Base-by-base conservation (phyloP, 2,888 invertebrate species). In the Acleris literana region DNA sequence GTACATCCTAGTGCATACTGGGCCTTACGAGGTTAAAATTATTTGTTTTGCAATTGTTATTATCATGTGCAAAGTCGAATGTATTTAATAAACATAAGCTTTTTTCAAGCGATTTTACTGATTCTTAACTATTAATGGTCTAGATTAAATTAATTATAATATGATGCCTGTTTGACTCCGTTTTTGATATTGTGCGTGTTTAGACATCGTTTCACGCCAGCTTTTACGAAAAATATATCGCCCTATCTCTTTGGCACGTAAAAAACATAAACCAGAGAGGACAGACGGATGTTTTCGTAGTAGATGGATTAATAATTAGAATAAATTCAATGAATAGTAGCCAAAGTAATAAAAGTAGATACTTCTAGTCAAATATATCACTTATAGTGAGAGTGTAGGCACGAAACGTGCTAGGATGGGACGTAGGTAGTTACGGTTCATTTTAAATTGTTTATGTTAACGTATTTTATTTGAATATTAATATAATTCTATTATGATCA, bases 321-420 rank as follows among this genome's bases (percentile, higher is more conserved):
- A 65, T 68, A 22, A 61, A 60, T 66, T 53, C 54, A 63, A 53
- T 63, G 43, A 63, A 51, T 57, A 18, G 44, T 65, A 65, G 57
- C 60, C 64, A 64, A 65, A 65, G 48, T 65, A 73, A 72, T 61
- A 22, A 44, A 61, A 39, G 33, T 81, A 82, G 76, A 69, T 75
- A 78, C 68, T 76, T 82, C 83, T 84, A 84, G 85, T 85, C 84
- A 78, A 78, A 72, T 70, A 74, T 78, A 78, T 76, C 75, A 77
- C 74, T 76, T 69, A 72, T 82, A 81, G 81, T 71, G 70, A 73
- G 72, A 74, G 60, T 68, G 68, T 71, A 79, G 75, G 73, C 72
- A 75, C 78, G 58, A 74, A 77, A 69, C 63, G 69, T 72, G 81
- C 79, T 81, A 80, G 76, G 69, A 74, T 72, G 33, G 7, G 53